Conservation (phyloP, 2,797 vertebrate genomes). For the Acanthurus lineatus region DNA sequence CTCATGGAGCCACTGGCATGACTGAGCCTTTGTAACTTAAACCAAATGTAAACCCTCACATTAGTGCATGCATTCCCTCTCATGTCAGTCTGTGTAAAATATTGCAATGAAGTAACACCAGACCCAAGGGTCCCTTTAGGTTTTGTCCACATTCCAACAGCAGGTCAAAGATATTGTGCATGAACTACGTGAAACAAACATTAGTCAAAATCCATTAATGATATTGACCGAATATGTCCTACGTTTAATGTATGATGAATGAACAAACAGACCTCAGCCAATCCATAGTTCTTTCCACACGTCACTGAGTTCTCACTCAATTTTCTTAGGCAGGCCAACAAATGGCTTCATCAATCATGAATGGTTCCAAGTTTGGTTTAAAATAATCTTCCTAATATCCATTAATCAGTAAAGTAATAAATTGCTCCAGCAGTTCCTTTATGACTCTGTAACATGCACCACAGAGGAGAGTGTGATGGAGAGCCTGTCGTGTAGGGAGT, state of each 20-base stretch:
- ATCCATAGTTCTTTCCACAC: background rate
- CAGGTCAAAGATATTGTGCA: background rate
- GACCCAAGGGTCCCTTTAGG: too few species aligned
- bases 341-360: too few species aligned
- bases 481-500: background rate
- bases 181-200: too few species aligned
- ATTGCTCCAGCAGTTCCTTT: background rate
- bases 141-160: too few species aligned
- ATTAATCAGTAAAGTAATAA: background rate
- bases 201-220: too few species aligned
- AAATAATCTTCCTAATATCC: background rate
- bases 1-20: too few species aligned
- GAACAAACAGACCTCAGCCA: background rate
- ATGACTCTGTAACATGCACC: background rate
- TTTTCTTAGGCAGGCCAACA: too few species aligned
- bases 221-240: background rate
- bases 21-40: too few species aligned
- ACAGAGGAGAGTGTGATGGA: background rate
- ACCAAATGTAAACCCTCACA: too few species aligned
- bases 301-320: background rate
- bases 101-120: too few species aligned
- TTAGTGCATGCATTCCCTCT: too few species aligned
- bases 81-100: too few species aligned
- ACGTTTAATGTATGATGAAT: background rate
- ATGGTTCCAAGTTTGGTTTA: background rate